Percentiles rank a stretch among this genome's conserved stretches.
These are phyloP conservation scores for Pangasius sanitwongsei DNA, from an alignment of 2,797 vertebrate species.

Conservation along the genomic window DNA sequence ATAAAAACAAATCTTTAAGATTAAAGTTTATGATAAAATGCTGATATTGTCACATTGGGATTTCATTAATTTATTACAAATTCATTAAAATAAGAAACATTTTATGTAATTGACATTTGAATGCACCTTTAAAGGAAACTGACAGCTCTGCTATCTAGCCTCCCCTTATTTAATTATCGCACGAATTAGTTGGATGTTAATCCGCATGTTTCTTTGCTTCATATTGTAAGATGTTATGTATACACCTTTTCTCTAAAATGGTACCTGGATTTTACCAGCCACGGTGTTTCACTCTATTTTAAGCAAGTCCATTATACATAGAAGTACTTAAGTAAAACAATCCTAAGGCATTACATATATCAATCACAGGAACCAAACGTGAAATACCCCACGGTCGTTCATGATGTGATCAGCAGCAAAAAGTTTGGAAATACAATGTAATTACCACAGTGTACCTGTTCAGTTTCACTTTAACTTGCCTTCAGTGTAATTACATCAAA, in stretches of 20 bases:
- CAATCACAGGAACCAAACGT: neutral
- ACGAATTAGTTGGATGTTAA: neutral
- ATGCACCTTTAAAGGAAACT: neutral
- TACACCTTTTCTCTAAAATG: neutral
- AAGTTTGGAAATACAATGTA: neutral
- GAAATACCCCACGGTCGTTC: neutral
- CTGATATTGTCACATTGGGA: neutral
- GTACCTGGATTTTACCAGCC: neutral
- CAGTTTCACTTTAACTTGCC: constrained; percentile 2
- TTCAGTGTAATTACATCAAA: neutral
- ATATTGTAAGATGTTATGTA: neutral
- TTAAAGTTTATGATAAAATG: neutral
- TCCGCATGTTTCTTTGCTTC: neutral
- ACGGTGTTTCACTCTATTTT: neutral
- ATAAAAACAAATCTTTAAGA: no score
- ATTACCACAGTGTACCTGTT: neutral
- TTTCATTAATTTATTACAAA: neutral
- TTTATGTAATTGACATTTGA: neutral
- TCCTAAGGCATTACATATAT: neutral
- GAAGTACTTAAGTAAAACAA: neutral
- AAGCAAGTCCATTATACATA: neutral
- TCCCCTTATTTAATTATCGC: neutral
- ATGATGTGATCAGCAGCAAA: neutral
- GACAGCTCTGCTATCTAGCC: neutral
- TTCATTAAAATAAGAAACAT: neutral